Conservation (phyloP, 1,140 invertebrate species). For the Bacillus rossius region DNA sequence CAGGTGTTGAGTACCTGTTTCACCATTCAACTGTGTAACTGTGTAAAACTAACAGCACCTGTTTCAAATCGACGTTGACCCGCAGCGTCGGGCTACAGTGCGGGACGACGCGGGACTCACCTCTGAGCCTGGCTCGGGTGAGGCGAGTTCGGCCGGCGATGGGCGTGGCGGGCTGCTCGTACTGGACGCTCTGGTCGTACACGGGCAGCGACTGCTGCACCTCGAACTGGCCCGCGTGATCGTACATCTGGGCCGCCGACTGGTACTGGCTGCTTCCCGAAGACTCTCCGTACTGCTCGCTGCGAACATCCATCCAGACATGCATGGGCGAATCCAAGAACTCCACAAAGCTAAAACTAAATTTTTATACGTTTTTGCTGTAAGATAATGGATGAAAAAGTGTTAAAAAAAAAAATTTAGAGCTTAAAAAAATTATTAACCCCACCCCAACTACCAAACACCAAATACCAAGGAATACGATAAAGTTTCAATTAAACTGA, state of each 20-base stretch:
- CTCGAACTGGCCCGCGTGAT: constrained; percentile 11
- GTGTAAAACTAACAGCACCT: too few species aligned
- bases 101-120: too few species aligned
- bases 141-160: constrained; percentile 33
- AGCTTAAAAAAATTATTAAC: neutral
- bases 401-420: neutral
- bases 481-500: too few species aligned
- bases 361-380: neutral
- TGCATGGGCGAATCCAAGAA: too few species aligned
- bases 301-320: constrained; percentile 18
- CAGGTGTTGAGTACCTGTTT: too few species aligned
- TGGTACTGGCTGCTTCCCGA: constrained; percentile 8
- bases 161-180: constrained; percentile 45
- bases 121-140: constrained; percentile 44
- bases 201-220: constrained; percentile 21
- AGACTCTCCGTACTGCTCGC: constrained; percentile 40
- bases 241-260: constrained; percentile 10
- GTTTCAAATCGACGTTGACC: too few species aligned
- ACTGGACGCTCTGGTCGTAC: constrained; percentile 36
- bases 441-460: too few species aligned
- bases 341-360: neutral
- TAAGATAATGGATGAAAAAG: neutral
- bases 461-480: neutral
- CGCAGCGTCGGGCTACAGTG: too few species aligned
- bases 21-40: too few species aligned